A percentile compares a stretch with the other conserved stretches of the same genome.
Conservation (phyloP, 2,888 invertebrate species). For the Conomelus anceps region DNA sequence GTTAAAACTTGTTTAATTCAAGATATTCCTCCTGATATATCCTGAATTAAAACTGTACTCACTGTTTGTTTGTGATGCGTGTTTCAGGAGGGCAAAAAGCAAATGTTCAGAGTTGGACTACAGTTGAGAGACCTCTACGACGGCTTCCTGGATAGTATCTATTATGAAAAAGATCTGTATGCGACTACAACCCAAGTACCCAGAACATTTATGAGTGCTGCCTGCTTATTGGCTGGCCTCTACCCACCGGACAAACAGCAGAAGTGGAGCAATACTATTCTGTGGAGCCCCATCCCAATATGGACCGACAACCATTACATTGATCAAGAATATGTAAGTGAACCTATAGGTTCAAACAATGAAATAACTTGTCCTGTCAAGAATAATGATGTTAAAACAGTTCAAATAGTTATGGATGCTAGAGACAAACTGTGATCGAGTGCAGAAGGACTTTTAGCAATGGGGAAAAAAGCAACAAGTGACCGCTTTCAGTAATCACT, state of each 20-base stretch:
- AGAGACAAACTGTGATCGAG: too few species aligned
- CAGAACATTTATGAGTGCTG: conserved; percentile 61
- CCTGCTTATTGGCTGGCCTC: conserved; percentile 69
- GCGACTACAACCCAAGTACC: conserved; percentile 20
- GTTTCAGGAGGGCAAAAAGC: conserved; percentile 65
- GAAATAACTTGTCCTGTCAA: too few species aligned
- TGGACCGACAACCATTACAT: conserved; percentile 48
- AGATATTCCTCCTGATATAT: too few species aligned
- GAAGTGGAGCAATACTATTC: conserved; percentile 55
- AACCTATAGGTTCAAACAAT: too few species aligned
- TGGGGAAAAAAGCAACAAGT: too few species aligned
- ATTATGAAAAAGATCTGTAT: conserved; percentile 24
- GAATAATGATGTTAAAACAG: too few species aligned
- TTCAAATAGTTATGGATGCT: too few species aligned
- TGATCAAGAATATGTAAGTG: conserved; percentile 1
- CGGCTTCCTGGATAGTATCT: conserved; percentile 51
- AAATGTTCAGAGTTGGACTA: conserved; percentile 66
- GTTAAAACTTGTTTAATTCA: too few species aligned
- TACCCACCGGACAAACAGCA: conserved; percentile 59
- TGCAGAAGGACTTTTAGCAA: too few species aligned
- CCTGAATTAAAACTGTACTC: not conserved
- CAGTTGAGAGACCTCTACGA: conserved; percentile 64
- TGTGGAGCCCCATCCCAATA: conserved; percentile 86
- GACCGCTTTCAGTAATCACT: too few species aligned
- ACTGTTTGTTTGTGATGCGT: too few species aligned